Evolutionary conservation across 2,888 invertebrate genomes (phyloP), one percentile per base, ranked within the genome.

Genomic region (Dicyrtoma fusca): DNA sequence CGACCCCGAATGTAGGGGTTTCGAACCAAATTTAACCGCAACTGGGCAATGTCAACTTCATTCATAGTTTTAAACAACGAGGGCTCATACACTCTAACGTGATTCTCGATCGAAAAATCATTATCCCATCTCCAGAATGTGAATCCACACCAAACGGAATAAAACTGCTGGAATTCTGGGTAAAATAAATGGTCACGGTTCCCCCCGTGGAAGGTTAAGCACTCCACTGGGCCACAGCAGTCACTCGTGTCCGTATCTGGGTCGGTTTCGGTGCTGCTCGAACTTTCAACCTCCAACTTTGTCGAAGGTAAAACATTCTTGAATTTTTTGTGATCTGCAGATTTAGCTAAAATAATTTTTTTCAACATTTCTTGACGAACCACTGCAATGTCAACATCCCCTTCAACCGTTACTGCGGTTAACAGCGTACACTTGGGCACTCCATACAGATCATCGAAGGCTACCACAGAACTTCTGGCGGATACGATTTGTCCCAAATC

Each of bases 101-200:
- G 77, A 19, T 77, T 74, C 11, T 73, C 70, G n/a, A 77, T 75
- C 2, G 62, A 51, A 55, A 77, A 77, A 21, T 73, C 45, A 25
- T 71, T 74, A 44, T 75, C 77, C 75, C 75, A 75, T 26, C 74
- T 75, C 73, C 74, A 75, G 59, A 77, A 77, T n/a, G 72, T 34
- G 59, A 74, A 75, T 11, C 75, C 75, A 0, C 61, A 8, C 77
- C 77, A 77, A 13, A 53, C 59, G 1, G 51, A 55, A 42, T 66
- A 73, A 44, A 70, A 77, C 49, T 77, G 77, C 49, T 77, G 75
- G 19, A 77, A 73, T 71, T 75, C 77, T 14, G 77, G 75, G 45
- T 77, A 77, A 59, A 71, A 69, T 19, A 71, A 57, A 8, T 72
- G 71, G n/a, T 66, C 71, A n/a, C 47, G 34, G 3, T 23, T 8